phyloP scores from a whole-genome alignment of 2,797 vertebrate species.

The Nasua narica region DNA sequence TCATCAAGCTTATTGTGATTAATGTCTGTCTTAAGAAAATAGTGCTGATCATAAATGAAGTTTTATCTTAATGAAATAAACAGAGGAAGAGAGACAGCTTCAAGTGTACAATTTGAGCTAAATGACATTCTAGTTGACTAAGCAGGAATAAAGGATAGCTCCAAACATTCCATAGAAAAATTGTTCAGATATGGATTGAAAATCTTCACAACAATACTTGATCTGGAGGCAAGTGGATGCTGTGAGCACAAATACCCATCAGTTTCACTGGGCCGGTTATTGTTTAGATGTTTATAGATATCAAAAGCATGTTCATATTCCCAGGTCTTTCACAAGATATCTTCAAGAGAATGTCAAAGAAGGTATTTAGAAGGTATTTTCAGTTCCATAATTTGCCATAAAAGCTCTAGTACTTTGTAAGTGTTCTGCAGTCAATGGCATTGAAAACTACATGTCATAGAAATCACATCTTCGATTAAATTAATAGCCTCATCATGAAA shows the following conservation, averaged over 20 bases:
- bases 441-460: background rate
- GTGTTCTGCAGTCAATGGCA: background rate
- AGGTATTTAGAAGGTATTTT: background rate
- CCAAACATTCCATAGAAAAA: background rate
- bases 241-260: background rate
- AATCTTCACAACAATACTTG: background rate
- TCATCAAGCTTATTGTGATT: background rate
- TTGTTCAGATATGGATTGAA: background rate
- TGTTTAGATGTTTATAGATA: background rate
- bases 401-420: background rate
- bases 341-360: background rate
- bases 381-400: background rate
- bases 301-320: background rate
- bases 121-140: background rate
- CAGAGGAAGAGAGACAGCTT: background rate
- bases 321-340: background rate
- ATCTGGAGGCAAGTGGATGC: background rate
- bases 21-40: background rate
- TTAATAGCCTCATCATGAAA: background rate
- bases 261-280: background rate
- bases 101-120: background rate
- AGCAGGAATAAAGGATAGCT: background rate
- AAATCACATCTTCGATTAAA: background rate
- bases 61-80: slow-evolving; percentile 8
- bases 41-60: background rate